Evolutionary conservation across 2,888 invertebrate species (phyloP).

Genomic region (Lycaena phlaeas): DNA sequence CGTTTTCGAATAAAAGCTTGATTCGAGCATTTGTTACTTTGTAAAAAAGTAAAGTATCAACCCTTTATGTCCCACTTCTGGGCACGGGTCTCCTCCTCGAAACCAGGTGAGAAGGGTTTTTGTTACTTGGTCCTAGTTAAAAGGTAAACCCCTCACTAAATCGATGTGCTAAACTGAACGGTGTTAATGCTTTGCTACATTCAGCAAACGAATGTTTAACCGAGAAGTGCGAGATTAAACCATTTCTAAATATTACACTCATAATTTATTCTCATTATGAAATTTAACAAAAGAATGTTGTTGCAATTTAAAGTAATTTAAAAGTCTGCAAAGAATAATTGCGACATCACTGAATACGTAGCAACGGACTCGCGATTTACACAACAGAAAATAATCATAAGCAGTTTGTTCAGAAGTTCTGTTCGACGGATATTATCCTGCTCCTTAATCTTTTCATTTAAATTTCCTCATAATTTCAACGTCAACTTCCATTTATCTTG

Average conservation of each 20-base stretch:
- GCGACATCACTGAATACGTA: not conserved
- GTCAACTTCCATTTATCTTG: slow-evolving; percentile 7
- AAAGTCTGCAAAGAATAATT: not conserved
- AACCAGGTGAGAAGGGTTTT: no score
- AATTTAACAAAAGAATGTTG: not conserved
- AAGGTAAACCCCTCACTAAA: no score
- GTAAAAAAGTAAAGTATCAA: no score
- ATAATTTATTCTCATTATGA: slow-evolving; percentile 6
- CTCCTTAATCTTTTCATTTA: slow-evolving; percentile 11
- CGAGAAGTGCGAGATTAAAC: not conserved
- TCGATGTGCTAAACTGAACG: no score
- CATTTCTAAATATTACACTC: slow-evolving; percentile 12
- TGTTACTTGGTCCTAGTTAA: no score
- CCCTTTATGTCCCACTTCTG: no score
- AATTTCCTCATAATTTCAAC: slow-evolving; percentile 5
- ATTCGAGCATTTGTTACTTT: no score
- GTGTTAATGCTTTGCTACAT: no score
- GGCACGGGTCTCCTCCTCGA: no score
- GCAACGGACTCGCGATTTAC: slow-evolving; percentile 6
- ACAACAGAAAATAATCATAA: slow-evolving; percentile 20
- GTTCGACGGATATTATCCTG: slow-evolving; percentile 11
- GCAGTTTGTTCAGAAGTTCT: slow-evolving; percentile 18
- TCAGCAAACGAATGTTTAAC: not conserved
- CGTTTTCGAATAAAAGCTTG: no score
- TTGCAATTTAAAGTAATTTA: slow-evolving; percentile 2